Evolutionary conservation across 2,888 invertebrate genomes (phyloP).

Genomic region (Fragum fragum): DNA sequence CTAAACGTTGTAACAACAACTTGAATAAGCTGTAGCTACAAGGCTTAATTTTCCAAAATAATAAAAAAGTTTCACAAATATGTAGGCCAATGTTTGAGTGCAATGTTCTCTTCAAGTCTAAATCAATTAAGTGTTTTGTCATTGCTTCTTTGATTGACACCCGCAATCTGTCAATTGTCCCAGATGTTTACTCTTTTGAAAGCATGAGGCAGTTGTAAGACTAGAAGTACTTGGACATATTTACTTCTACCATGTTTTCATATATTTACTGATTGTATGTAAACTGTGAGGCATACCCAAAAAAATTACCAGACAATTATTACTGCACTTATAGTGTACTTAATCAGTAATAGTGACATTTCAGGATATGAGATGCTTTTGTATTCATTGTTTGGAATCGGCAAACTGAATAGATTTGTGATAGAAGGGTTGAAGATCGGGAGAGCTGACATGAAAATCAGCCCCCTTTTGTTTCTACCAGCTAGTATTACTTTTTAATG

Average conservation of each 20-base stretch:
- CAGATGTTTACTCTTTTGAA: no score
- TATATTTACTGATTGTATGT: neutral
- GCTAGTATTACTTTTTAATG: neutral
- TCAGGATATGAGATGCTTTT: neutral
- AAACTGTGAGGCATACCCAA: neutral
- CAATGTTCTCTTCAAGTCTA: no score
- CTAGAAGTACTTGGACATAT: neutral
- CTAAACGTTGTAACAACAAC: no score
- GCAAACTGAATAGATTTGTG: conserved; percentile 14
- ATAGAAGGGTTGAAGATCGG: neutral
- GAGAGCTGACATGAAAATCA: no score
- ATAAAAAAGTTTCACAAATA: no score
- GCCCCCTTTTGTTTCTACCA: no score
- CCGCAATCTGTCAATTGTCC: no score
- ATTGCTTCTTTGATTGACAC: no score
- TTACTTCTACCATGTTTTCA: neutral
- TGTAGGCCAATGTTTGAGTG: no score
- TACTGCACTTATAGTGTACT: neutral
- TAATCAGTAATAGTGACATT: conserved; percentile 15
- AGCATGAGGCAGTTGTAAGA: neutral
- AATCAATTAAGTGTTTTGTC: no score
- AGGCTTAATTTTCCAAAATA: no score
- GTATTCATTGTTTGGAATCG: conserved; percentile 23
- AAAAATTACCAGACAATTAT: neutral
- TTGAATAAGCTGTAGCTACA: no score